phyloP scores from a whole-genome alignment of 2,888 invertebrate genomes.

The Macrophya annulata region DNA sequence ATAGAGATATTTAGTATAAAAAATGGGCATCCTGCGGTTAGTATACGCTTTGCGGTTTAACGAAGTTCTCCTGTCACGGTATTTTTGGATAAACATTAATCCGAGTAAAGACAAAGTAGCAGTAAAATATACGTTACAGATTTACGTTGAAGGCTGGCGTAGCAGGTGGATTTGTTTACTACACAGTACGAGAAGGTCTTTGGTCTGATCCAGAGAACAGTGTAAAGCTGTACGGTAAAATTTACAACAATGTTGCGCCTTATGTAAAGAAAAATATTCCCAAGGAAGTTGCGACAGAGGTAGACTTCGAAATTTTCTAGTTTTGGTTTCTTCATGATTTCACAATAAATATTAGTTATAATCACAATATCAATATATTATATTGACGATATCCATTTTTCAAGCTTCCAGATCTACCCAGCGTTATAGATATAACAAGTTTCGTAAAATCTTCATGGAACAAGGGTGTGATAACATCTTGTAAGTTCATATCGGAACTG shows the following conservation, averaged over 20 bases:
- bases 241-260: slow-evolving; percentile 72
- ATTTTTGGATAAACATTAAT: slow-evolving; percentile 38
- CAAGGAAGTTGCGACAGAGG: slow-evolving; percentile 68
- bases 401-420: slow-evolving; percentile 70
- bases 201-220: slow-evolving; percentile 77
- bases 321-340: neutral
- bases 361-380: no score
- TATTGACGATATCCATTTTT: slow-evolving; percentile 31
- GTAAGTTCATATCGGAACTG: slow-evolving; percentile 68
- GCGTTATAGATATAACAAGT: slow-evolving; percentile 60
- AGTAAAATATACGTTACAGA: slow-evolving; percentile 65
- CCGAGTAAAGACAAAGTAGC: neutral
- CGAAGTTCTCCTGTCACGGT: slow-evolving; percentile 56
- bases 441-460: slow-evolving; percentile 70
- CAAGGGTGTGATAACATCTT: slow-evolving; percentile 68
- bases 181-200: slow-evolving; percentile 74
- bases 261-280: slow-evolving; percentile 71
- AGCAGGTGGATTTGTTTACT: slow-evolving; percentile 76
- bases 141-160: slow-evolving; percentile 73
- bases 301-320: slow-evolving; percentile 56
- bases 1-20: slow-evolving; percentile 42
- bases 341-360: neutral
- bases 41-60: slow-evolving; percentile 62
- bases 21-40: slow-evolving; percentile 73
- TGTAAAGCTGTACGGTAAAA: slow-evolving; percentile 72